These are phyloP conservation scores for Ditylenchus weischeri DNA, from an alignment of 2,888 invertebrate genomes.

Conservation along the genomic window DNA sequence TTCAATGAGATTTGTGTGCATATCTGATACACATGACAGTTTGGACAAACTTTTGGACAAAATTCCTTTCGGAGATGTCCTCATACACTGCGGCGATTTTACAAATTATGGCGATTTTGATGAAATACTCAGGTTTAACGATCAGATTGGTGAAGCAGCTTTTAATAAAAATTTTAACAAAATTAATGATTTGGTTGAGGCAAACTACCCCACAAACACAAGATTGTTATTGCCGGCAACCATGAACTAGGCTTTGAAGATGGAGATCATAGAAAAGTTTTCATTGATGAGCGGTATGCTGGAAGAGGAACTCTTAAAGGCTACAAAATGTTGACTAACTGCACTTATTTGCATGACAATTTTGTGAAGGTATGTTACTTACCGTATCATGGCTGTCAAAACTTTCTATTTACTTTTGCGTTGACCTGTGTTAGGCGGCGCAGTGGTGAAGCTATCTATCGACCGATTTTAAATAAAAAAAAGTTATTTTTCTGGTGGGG, in stretches of 20 bases:
- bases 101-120: conserved; percentile 62
- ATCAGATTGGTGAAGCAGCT: conserved; percentile 54
- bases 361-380: conserved; percentile 21
- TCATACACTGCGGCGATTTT: conserved; percentile 81
- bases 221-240: conserved; percentile 81
- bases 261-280: conserved; percentile 21
- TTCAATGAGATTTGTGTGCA: conserved; percentile 69
- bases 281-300: conserved; percentile 7
- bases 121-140: conserved; percentile 45
- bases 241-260: conserved; percentile 74
- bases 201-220: conserved; percentile 73
- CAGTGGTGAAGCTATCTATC: too few relatives aligned
- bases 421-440: too few relatives aligned
- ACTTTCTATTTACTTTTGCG: too few relatives aligned
- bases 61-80: conserved; percentile 77
- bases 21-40: conserved; percentile 77
- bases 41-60: conserved; percentile 60
- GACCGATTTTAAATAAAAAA: too few relatives aligned
- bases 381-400: too few relatives aligned
- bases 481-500: too few relatives aligned
- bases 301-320: conserved; percentile 41
- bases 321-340: conserved; percentile 70
- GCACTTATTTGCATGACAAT: conserved; percentile 73
- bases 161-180: too few relatives aligned
- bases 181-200: conserved; percentile 59